Conservation (phyloP, 1,140 invertebrate genomes). For the Eufriesea mexicana region DNA sequence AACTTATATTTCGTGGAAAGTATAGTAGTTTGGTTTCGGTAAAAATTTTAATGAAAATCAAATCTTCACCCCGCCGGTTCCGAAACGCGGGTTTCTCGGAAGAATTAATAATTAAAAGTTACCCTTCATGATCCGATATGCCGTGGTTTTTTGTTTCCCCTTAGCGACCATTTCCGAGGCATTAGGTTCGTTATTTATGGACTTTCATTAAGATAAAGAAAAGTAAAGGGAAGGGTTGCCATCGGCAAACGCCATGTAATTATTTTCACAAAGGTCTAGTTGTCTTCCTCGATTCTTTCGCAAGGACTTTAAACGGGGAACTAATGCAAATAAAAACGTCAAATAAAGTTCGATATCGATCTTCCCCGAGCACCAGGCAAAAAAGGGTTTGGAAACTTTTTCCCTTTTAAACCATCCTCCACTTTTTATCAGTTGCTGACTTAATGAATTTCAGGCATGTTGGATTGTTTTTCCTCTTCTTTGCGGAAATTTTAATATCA, state of each 20-base stretch:
- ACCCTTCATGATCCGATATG: conserved; percentile 60
- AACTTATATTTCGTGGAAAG: too few relatives aligned
- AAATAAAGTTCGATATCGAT: conserved; percentile 82
- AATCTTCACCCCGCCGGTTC: neutral
- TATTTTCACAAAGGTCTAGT: conserved; percentile 75
- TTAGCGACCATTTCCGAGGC: conserved; percentile 74
- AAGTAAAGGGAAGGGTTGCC: conserved; percentile 77
- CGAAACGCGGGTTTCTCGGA: conserved; percentile 30
- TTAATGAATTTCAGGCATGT: neutral
- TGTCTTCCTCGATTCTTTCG: conserved; percentile 48
- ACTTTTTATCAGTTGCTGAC: neutral
- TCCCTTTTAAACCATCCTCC: neutral
- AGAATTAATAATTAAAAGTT: conserved; percentile 68
- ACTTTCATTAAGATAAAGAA: conserved; percentile 82
- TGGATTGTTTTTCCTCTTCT: too few relatives aligned
- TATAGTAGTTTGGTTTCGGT: neutral
- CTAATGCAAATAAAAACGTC: conserved; percentile 79
- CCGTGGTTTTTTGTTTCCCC: conserved; percentile 68
- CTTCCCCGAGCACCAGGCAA: conserved; percentile 45
- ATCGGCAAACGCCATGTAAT: conserved; percentile 79
- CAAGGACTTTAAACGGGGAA: conserved; percentile 61
- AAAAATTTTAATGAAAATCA: neutral
- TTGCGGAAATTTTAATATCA: too few relatives aligned
- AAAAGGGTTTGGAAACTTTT: neutral
- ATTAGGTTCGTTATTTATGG: conserved; percentile 82